Evolutionary conservation across 2,797 vertebrate species (phyloP).

Genomic region (Syndactyla subalaris): DNA sequence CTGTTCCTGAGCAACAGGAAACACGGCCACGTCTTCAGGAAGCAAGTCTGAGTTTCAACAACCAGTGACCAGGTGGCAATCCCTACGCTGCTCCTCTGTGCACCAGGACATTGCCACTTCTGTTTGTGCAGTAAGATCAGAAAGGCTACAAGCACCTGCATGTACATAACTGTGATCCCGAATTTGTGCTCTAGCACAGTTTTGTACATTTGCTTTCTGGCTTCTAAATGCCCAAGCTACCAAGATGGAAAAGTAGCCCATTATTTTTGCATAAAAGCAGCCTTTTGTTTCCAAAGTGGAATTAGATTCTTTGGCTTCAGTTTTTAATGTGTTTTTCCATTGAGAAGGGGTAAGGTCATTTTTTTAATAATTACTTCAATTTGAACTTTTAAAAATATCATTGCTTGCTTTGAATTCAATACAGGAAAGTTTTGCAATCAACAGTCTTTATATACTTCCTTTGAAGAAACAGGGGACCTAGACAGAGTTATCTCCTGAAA

Average conservation of each 20-base stretch:
- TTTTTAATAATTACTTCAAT: neutral
- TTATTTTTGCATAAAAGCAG: neutral
- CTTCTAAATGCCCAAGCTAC: neutral
- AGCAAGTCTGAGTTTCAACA: neutral
- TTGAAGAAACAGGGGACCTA: neutral
- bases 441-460: neutral
- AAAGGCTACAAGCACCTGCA: neutral
- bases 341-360: neutral
- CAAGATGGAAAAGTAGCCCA: neutral
- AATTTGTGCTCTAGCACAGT: neutral
- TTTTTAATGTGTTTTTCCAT: neutral
- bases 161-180: neutral
- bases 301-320: neutral
- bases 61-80: neutral
- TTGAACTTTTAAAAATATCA: neutral
- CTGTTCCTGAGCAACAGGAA: neutral
- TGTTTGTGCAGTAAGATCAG: neutral
- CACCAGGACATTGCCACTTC: neutral
- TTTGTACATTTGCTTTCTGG: neutral
- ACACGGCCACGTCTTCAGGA: rapidly evolving
- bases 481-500: neutral
- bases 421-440: neutral
- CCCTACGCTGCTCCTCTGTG: neutral
- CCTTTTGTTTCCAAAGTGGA: neutral
- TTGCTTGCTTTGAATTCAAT: neutral